phyloP scores from a whole-genome alignment of 2,888 invertebrate species.

The Scrobipalpa atriplicella region DNA sequence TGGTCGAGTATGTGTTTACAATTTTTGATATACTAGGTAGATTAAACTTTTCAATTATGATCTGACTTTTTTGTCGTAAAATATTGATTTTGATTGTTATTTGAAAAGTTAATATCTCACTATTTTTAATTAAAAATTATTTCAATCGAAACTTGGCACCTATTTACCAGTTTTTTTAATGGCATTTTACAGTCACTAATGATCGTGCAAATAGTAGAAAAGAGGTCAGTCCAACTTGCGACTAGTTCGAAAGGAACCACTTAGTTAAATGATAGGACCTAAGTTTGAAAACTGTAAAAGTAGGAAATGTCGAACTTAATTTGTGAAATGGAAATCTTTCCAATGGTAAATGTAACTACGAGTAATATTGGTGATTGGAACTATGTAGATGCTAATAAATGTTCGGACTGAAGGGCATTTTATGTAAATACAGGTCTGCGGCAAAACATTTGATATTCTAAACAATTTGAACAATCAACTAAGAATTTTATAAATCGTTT shows the following conservation, averaged over 20 bases:
- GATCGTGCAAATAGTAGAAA: constrained; percentile 3
- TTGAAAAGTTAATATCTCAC: too few species aligned
- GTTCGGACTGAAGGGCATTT: too few species aligned
- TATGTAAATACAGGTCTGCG: too few species aligned
- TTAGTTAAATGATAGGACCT: constrained; percentile 7
- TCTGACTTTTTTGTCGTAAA: too few species aligned
- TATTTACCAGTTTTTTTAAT: too few species aligned
- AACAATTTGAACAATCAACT: too few species aligned
- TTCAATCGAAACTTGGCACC: too few species aligned
- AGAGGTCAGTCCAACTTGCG: background rate
- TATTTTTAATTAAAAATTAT: too few species aligned
- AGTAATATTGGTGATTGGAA: background rate
- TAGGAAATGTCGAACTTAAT: constrained; percentile 7
- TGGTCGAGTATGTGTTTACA: background rate
- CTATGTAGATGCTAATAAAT: too few species aligned
- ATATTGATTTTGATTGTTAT: too few species aligned
- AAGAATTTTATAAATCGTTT: too few species aligned
- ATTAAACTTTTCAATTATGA: background rate
- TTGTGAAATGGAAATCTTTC: background rate
- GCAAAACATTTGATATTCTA: too few species aligned
- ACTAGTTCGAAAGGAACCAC: constrained; percentile 1
- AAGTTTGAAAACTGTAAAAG: constrained; percentile 3
- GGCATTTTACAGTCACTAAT: background rate
- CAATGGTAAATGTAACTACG: background rate
- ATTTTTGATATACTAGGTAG: background rate